A percentile compares a stretch with the other conserved stretches of the same genome.
phyloP scores from a whole-genome alignment of 2,797 vertebrate genomes.

The Helicolenus hilgendorfi region DNA sequence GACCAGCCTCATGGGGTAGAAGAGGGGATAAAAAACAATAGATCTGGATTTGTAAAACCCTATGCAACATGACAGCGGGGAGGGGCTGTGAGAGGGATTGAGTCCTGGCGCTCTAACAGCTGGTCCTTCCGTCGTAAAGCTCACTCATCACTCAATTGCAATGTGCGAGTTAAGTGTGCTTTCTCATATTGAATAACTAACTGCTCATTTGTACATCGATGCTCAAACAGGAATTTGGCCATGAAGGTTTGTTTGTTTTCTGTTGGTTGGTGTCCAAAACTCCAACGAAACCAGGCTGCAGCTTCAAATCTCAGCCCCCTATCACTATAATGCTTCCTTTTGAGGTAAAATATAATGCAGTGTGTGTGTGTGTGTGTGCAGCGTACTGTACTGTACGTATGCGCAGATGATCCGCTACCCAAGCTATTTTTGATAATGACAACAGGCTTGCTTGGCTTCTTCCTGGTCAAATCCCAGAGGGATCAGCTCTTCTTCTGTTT shows the following conservation, averaged over 20 bases:
- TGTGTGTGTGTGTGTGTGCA: not conserved
- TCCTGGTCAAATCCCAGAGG: slow-evolving; percentile 68
- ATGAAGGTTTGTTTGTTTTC: not conserved
- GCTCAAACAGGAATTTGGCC: not conserved
- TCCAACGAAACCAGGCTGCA: slow-evolving; percentile 15
- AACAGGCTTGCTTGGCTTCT: slow-evolving; percentile 62
- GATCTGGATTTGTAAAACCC: not conserved
- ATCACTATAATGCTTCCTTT: slow-evolving; percentile 6
- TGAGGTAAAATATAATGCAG: slow-evolving; percentile 17
- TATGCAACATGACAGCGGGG: not conserved
- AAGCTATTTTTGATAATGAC: slow-evolving; percentile 77
- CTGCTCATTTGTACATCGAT: not conserved
- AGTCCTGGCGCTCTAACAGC: slow-evolving; percentile 8
- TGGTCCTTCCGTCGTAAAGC: not conserved
- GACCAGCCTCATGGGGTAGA: not conserved
- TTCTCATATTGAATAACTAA: not conserved
- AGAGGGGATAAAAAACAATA: not conserved
- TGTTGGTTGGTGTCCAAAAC: not conserved
- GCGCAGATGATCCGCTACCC: slow-evolving; percentile 40
- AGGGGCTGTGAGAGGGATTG: not conserved
- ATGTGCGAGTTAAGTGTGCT: not conserved
- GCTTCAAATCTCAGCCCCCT: slow-evolving; percentile 51
- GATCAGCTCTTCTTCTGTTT: slow-evolving; percentile 61
- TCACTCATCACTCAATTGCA: slow-evolving; percentile 7
- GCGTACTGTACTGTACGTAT: not conserved